Evolutionary conservation across 1,140 invertebrate species (phyloP), one percentile per base, ranked within the genome.

Genomic region (Drosophila dunni): DNA sequence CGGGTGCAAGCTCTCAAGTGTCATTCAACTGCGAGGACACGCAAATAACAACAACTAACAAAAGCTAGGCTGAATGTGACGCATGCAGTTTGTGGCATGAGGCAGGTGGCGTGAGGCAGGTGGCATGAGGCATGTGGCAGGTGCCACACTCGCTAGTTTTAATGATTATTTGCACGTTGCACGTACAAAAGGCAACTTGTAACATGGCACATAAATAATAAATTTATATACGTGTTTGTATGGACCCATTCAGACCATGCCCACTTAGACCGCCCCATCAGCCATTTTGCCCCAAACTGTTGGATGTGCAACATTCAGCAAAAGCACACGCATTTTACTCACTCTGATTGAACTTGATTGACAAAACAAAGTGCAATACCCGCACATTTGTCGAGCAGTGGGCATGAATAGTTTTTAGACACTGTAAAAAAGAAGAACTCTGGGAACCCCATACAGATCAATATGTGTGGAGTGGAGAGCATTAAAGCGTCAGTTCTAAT

Each of bases 111-210:
- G 42, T 40, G 50, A 38, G 24, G n/a, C 62, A 42, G 24, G 24
- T 29, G 24, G 24, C 24, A 20, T 20, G 17, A 20, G 50, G 50
- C 51, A 66, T 33, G 53, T 34, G 29, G 51, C 34, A 42, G 50
- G 50, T 46, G 24, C n/a, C 62, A 42, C 48, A 11, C 29, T 78
- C 64, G 62, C 75, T 76, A 76, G 82, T 77, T 83, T 80, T 88
- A 88, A 88, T 88, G 84, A 88, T 89, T 88, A 89, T 88, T 88
- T 88, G 75, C 83, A 88, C 76, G 84, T 89, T 88, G 44, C 44
- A 46, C 51, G 51, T 64, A 63, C 69, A 66, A 67, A 56, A 64
- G 63, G 65, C 70, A 54, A 79, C 66, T 60, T 46, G 29, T 34
- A 71, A 67, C 77, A 64, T 67, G 81, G 81, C 71, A 74, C 62